phyloP scores from a whole-genome alignment of 2,113 vertebrate species.

The Pelecanus crispus region DNA sequence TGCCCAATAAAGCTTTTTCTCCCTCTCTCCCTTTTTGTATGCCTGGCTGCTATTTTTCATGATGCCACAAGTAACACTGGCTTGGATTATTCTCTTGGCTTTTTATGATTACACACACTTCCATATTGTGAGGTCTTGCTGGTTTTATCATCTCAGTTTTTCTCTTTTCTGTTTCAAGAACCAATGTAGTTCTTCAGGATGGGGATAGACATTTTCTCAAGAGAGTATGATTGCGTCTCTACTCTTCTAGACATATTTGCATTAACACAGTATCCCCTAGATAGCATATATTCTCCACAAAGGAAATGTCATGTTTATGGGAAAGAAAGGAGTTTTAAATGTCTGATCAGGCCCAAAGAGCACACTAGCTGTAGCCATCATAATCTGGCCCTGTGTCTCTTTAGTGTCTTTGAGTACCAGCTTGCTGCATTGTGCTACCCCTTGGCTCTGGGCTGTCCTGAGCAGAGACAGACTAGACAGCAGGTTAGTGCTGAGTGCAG shows the following conservation, averaged over 20 bases:
- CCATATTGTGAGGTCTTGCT: background rate
- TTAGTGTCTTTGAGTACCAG: background rate
- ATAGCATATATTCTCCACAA: background rate
- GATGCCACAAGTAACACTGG: background rate
- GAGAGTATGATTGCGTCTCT: background rate
- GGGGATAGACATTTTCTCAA: background rate
- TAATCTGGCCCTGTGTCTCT: fast-evolving
- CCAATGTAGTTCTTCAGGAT: background rate
- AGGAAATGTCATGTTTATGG: background rate
- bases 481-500: background rate
- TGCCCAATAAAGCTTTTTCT: background rate
- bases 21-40: background rate
- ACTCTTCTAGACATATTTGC: background rate
- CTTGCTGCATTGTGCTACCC: background rate
- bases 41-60: background rate
- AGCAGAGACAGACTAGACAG: background rate
- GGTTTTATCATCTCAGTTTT: background rate
- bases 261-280: background rate
- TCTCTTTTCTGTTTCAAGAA: background rate
- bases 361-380: background rate
- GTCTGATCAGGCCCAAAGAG: background rate
- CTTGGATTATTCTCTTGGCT: background rate
- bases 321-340: background rate
- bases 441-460: background rate
- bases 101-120: background rate